Evolutionary conservation across 2,797 vertebrate genomes (phyloP).

Genomic region (Falco naumanni): DNA sequence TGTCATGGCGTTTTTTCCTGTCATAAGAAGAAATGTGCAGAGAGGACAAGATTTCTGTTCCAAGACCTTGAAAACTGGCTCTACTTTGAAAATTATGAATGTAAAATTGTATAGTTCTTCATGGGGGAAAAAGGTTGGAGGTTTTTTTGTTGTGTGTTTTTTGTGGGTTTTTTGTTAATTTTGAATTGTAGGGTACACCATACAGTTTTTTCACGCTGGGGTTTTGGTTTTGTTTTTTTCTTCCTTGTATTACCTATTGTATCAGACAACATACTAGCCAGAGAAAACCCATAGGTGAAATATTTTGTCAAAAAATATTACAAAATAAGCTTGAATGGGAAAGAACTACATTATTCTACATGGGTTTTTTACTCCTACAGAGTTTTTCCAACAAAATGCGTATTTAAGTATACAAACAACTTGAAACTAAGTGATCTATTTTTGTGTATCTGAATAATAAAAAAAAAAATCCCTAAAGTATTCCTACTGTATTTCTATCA

Average conservation of each 20-base stretch:
- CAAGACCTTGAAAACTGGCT: background rate
- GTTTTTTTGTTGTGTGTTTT: background rate
- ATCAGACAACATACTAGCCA: background rate
- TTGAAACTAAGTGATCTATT: background rate
- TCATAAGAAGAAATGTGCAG: background rate
- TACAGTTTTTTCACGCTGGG: background rate
- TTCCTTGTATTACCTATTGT: background rate
- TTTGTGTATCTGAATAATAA: background rate
- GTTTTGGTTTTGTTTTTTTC: background rate
- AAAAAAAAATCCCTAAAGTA: background rate
- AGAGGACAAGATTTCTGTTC: background rate
- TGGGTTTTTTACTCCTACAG: background rate
- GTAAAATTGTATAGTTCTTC: background rate
- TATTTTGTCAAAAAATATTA: background rate
- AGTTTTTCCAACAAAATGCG: background rate
- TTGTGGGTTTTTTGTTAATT: background rate
- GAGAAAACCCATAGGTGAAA: background rate
- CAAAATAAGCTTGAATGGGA: background rate
- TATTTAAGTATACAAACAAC: background rate
- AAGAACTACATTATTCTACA: background rate
- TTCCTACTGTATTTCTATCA: background rate
- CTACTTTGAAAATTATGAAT: background rate
- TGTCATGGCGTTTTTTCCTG: background rate
- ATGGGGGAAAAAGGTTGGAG: background rate
- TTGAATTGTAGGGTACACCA: background rate